Conservation (phyloP, 2,888 invertebrate genomes). For the Caenorhabditis sp. region DNA sequence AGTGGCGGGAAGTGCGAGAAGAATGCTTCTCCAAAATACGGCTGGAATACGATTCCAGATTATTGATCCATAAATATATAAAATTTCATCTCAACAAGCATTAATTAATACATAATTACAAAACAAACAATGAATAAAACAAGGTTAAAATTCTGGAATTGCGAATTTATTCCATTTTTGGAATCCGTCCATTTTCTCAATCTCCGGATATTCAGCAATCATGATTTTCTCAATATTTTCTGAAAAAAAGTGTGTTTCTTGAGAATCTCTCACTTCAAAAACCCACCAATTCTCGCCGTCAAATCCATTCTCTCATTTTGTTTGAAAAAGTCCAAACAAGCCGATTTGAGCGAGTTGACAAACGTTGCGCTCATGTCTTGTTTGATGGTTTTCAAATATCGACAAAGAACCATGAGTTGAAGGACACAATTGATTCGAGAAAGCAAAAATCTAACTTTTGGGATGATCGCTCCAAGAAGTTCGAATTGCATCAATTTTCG, state of each 20-base stretch:
- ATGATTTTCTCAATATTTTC: background rate
- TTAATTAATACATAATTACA: background rate
- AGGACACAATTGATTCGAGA: background rate
- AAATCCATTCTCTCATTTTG: background rate
- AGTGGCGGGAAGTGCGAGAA: conserved; percentile 46
- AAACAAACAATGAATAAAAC: background rate
- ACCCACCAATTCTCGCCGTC: background rate
- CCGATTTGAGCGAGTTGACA: background rate
- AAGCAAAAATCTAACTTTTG: background rate
- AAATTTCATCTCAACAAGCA: background rate
- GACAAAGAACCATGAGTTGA: background rate
- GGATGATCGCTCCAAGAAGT: background rate
- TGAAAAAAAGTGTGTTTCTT: background rate
- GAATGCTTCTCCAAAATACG: conserved; percentile 13
- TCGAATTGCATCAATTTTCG: background rate
- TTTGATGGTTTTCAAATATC: background rate
- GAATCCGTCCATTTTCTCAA: background rate
- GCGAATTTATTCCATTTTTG: background rate
- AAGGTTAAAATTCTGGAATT: background rate
- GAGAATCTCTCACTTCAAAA: background rate
- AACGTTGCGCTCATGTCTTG: background rate
- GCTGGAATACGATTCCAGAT: background rate
- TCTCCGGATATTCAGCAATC: background rate
- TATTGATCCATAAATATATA: background rate
- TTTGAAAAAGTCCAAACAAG: background rate